A percentile compares a stretch with the other conserved stretches of the same genome.
These are phyloP conservation scores for Motacilla tschutschensis DNA, from an alignment of 2,113 vertebrate species.

Conservation along the genomic window DNA sequence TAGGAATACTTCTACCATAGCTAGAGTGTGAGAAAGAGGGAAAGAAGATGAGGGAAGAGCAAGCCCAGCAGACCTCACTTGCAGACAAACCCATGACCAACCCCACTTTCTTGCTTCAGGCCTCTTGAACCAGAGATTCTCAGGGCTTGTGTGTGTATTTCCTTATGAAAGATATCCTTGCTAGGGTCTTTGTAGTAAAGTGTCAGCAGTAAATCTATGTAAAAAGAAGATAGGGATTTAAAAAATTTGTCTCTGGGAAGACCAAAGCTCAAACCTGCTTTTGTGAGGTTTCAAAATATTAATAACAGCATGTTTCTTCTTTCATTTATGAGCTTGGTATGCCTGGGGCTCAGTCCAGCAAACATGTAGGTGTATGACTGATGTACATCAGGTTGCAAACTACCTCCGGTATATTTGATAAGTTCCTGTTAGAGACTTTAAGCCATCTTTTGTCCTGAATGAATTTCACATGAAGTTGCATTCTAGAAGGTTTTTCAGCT, in stretches of 20 bases:
- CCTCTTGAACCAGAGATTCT: background rate
- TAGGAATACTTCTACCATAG: background rate
- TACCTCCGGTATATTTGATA: background rate
- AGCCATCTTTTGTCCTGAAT: background rate
- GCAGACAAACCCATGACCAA: background rate
- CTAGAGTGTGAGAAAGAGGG: background rate
- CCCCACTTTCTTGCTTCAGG: background rate
- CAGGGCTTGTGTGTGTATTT: fast-evolving
- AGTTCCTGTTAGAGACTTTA: background rate
- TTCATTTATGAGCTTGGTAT: background rate
- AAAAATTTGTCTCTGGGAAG: background rate
- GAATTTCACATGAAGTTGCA: background rate
- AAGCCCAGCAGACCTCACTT: background rate
- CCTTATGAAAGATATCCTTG: background rate
- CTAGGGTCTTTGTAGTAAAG: background rate
- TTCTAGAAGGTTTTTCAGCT: background rate
- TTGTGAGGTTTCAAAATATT: background rate
- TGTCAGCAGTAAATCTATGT: background rate
- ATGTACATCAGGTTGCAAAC: background rate
- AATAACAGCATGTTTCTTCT: background rate
- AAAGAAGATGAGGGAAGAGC: background rate
- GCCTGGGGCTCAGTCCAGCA: background rate
- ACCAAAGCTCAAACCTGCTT: background rate
- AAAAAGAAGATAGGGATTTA: background rate
- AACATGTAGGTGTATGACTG: background rate